Evolutionary conservation across 1,140 invertebrate species (phyloP).

Genomic region (Zaprionus capensis): DNA sequence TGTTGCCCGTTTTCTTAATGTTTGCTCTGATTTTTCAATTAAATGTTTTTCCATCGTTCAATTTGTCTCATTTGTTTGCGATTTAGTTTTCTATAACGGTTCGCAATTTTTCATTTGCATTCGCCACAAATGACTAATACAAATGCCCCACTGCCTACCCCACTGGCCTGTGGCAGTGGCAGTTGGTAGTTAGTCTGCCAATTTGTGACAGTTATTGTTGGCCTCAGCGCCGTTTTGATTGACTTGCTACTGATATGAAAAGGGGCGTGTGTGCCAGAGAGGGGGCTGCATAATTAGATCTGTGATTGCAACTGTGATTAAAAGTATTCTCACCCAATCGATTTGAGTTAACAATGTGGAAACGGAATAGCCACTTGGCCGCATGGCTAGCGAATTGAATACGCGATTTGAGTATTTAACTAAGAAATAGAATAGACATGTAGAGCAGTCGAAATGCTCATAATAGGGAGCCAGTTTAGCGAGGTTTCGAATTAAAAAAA

Average conservation of each 20-base stretch:
- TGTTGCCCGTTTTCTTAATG: conserved; percentile 53
- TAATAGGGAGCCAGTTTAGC: background rate
- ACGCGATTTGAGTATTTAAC: background rate
- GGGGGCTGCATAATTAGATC: conserved; percentile 25
- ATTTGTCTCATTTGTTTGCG: conserved; percentile 47
- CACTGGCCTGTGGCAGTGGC: conserved; percentile 9
- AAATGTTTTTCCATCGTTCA: conserved; percentile 51
- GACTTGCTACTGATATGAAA: conserved; percentile 45
- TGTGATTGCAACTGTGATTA: conserved; percentile 47
- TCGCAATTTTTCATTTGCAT: conserved; percentile 32
- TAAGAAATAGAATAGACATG: background rate
- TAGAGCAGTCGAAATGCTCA: background rate
- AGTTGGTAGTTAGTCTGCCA: conserved; percentile 37
- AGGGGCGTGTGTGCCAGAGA: background rate
- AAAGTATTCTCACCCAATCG: conserved; percentile 23
- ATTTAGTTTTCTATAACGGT: conserved; percentile 67
- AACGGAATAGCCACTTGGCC: conserved; percentile 11
- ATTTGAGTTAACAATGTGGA: conserved; percentile 16
- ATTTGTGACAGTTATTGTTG: conserved; percentile 74
- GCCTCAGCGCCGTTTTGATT: conserved; percentile 64
- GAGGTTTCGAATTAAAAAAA: too few species aligned
- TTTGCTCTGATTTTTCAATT: conserved; percentile 70
- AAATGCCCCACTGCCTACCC: conserved; percentile 25
- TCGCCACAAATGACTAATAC: conserved; percentile 40
- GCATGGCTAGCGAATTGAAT: background rate